These are phyloP conservation scores for Neodiprion virginianus DNA, from an alignment of 1,140 invertebrate species.

Conservation along the genomic window DNA sequence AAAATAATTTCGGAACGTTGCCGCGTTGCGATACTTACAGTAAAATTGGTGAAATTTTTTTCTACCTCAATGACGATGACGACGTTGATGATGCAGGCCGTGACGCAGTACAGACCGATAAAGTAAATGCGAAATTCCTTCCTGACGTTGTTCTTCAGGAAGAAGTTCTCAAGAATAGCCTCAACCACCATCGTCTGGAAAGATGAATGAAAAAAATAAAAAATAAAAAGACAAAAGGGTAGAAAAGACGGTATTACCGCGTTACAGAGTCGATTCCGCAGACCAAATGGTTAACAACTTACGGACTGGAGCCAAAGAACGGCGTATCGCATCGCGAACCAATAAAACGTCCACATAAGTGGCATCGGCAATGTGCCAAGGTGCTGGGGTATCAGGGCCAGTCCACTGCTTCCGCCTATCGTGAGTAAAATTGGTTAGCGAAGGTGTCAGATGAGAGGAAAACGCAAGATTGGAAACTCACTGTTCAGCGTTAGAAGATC, in stretches of 20 bases:
- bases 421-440: neutral
- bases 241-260: no score
- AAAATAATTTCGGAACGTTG: neutral
- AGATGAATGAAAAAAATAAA: neutral
- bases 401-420: neutral
- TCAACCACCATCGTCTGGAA: neutral
- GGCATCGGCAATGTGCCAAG: neutral
- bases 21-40: no score
- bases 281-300: neutral
- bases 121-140: slow-evolving; percentile 1
- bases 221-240: no score
- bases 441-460: neutral
- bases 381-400: neutral
- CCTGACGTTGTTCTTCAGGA: neutral
- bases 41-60: no score
- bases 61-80: neutral
- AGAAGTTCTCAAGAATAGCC: neutral
- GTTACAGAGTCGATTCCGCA: no score
- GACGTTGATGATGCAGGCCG: neutral
- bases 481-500: neutral
- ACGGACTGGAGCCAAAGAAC: neutral
- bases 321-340: neutral
- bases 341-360: slow-evolving; percentile 2
- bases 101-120: neutral
- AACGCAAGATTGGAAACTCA: neutral